These are phyloP conservation scores for Campylorhamphus procurvoides DNA, from an alignment of 2,113 vertebrate species.

Conservation along the genomic window DNA sequence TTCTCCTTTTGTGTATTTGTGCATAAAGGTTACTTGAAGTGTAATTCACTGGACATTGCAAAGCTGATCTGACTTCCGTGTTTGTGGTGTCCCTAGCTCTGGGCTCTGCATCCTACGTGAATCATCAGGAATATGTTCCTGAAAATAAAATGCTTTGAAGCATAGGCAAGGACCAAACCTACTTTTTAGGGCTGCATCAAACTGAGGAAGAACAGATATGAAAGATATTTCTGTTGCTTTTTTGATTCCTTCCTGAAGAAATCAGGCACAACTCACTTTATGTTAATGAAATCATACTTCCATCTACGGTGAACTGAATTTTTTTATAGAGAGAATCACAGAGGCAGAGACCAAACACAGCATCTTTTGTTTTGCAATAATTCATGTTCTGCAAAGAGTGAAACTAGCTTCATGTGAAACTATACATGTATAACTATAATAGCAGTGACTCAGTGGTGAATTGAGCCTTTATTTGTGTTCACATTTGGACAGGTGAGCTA, in stretches of 20 bases:
- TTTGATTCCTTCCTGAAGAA: not conserved
- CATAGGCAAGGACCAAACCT: not conserved
- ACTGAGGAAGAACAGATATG: not conserved
- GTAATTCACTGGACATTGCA: not conserved
- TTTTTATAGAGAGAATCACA: not conserved
- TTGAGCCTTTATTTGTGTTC: not conserved
- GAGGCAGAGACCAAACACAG: not conserved
- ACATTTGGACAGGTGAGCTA: not conserved
- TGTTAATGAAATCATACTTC: not conserved
- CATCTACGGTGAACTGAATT: not conserved
- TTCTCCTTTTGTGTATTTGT: not conserved
- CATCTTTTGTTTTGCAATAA: not conserved
- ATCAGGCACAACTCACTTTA: not conserved
- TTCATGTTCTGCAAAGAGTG: not conserved
- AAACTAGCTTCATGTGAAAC: not conserved
- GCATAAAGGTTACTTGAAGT: not conserved
- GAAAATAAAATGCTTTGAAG: not conserved
- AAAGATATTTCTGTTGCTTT: not conserved
- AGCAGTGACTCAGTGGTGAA: not conserved
- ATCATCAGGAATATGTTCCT: not conserved
- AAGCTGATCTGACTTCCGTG: not conserved
- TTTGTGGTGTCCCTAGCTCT: not conserved
- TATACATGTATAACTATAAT: not conserved
- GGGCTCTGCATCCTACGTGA: not conserved
- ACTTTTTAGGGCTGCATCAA: not conserved